Evolutionary conservation across 2,888 invertebrate genomes (phyloP), one percentile per base, ranked within the genome.

Genomic region (Acrobasis consociella): DNA sequence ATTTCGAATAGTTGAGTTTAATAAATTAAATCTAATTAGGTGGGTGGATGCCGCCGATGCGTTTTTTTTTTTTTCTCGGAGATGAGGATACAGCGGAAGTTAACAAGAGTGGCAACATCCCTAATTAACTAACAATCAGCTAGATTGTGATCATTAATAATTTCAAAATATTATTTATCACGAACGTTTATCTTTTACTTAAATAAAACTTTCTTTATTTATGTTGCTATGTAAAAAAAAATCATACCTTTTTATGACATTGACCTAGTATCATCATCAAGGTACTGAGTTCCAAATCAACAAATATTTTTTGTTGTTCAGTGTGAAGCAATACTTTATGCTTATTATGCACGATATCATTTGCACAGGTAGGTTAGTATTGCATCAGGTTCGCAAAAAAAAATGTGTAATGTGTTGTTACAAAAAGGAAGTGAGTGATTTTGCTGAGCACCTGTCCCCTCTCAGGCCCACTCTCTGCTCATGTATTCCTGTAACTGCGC

Each of bases 391-490:
- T 3, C 9, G 49, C 39, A 65, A 63, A 67, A 68, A n/a, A 64
- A 65, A 58, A 17, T 62, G 64, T 64, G 1, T 66, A 69, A 62
- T 67, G 67, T 65, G 72, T 74, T 68, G 73, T 69, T 67, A 62
- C 69, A 68, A 75, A 78, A 76, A 80, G 80, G 80, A 82, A 81
- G 78, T 77, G 65, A 70, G 69, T 71, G 71, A 80, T 80, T 80
- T 82, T 73, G 78, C 72, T 71, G 68, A 69, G 69, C 80, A 83
- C 82, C 80, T 82, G 83, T 74, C 68, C 64, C 66, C 66, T 66
- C 69, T n/a, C n/a, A n/a, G 65, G 67, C 65, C 63, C 8, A 38
- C 38, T 13, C 38, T 42, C n/a, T 10, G n/a, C n/a, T 53, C 38
- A 11, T 17, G 11, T 16, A 17, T 53, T 37, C 39, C 39, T 55